Percentiles rank a stretch among this genome's conserved stretches.
These are phyloP conservation scores for Halocynthia aurantium DNA, from an alignment of 23 tunicate genomes.

Conservation along the genomic window DNA sequence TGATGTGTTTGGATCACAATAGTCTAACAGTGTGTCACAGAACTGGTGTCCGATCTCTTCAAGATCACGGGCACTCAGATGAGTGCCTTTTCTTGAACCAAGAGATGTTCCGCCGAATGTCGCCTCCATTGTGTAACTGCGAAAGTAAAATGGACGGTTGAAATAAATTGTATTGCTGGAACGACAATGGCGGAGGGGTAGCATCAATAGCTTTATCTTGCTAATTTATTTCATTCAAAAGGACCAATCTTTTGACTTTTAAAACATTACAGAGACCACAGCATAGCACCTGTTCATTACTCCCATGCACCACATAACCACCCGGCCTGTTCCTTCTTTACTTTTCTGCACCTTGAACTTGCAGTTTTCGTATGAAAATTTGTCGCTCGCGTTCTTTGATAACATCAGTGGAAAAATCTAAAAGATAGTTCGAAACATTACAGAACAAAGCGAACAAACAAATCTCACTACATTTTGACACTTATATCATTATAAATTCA, in stretches of 20 bases:
- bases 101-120: conserved; percentile 90
- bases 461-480: too few relatives aligned
- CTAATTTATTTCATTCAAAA: neutral
- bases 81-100: conserved; percentile 73
- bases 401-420: conserved; percentile 94
- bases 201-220: too few relatives aligned
- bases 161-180: too few relatives aligned
- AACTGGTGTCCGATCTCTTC: conserved; percentile 80
- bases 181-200: too few relatives aligned
- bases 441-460: too few relatives aligned
- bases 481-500: too few relatives aligned
- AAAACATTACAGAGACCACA: neutral
- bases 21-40: conserved; percentile 91
- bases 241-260: too few relatives aligned
- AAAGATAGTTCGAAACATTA: neutral
- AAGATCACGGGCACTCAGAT: conserved; percentile 66
- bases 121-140: conserved; percentile 93
- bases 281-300: conserved; percentile 76
- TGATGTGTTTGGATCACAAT: conserved; percentile 87
- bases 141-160: neutral
- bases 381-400: conserved; percentile 63
- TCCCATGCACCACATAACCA: conserved; percentile 90
- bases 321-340: conserved; percentile 96
- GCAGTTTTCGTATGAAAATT: conserved; percentile 80
- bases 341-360: conserved; percentile 93